Percentiles rank a stretch among this genome's conserved stretches.
Evolutionary conservation across 2,888 invertebrate genomes (phyloP).

Genomic region (Zaprionus bogoriensis): DNA sequence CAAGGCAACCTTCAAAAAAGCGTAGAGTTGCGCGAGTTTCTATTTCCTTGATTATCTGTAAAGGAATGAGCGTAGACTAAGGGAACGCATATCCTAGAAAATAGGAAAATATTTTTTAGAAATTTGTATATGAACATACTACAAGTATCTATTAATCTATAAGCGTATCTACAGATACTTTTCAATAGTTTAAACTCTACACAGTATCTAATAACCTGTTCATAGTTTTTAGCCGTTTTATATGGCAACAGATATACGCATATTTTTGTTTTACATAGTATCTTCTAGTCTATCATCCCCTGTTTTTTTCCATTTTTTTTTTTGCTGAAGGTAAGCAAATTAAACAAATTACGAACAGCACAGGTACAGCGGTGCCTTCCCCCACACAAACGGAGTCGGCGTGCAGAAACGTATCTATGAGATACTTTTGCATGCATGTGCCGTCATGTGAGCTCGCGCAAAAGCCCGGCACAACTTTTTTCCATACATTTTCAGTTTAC

Average conservation of each 20-base stretch:
- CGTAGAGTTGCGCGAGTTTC: slow-evolving; percentile 32
- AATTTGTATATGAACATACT: too few species aligned
- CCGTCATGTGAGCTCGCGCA: slow-evolving; percentile 51
- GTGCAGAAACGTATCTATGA: slow-evolving; percentile 57
- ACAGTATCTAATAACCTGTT: too few species aligned
- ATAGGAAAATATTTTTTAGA: too few species aligned
- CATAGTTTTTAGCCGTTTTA: too few species aligned
- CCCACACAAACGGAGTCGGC: slow-evolving; percentile 22
- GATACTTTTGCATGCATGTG: slow-evolving; percentile 73
- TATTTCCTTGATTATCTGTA: slow-evolving; percentile 29
- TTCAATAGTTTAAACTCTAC: too few species aligned
- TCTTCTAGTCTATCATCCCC: neutral
- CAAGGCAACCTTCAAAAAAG: slow-evolving; percentile 61
- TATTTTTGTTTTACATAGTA: slow-evolving; percentile 11
- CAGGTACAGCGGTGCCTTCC: slow-evolving; percentile 13
- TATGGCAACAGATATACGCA: too few species aligned
- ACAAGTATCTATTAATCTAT: too few species aligned
- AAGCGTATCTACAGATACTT: too few species aligned
- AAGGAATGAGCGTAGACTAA: too few species aligned
- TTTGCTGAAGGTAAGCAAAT: slow-evolving; percentile 65
- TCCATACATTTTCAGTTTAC: slow-evolving; percentile 32
- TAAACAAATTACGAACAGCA: slow-evolving; percentile 71
- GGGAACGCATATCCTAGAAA: too few species aligned
- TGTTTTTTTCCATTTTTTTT: slow-evolving; percentile 3
- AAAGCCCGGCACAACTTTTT: slow-evolving; percentile 20